Base-by-base conservation (phyloP, 1,140 invertebrate genomes). In the Metaphire vulgaris region DNA sequence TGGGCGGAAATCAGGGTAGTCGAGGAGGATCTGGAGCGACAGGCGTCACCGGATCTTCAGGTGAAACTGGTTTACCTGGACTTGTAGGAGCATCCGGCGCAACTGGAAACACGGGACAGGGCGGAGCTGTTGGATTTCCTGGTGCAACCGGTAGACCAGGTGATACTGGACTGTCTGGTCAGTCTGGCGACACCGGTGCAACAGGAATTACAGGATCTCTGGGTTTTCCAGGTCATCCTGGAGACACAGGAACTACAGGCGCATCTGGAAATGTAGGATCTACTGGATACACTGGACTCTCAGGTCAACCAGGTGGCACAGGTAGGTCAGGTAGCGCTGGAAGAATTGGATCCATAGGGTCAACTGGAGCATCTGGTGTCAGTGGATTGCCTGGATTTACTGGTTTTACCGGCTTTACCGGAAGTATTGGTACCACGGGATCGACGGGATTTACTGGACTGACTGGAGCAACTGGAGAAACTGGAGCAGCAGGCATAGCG, bases 261-360 rank as follows among this genome's bases (percentile, higher is more conserved):
- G 28, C 72, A 21, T 34, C 32, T 16, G 72, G 72, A 33, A 56
- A 26, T 33, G 68, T 28, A 65, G 76, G 76, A 41, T 29, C 26
- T 28, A 71, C 32, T 26, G 76, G 76, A 64, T 65, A 26, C 26
- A n/a, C 32, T 64, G 41, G 41, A 6, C 73, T 41, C 6, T 30
- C 71, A 26, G 76, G 76, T 15, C 71, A 92, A 92, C 28, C 89
- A 90, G 32, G 87, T 89, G 31, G 67, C 15, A 65, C 74, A 70
- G 92, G 93, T 72, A 88, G 91, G 2, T 87, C 92, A 80, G 92
- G 74, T 65, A 21, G 16, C 16, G 29, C 41, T 31, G 74, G 74
- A 21, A 33, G 33, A 16, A 26, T 56, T 30, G 74, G 74, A 21
- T 21, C 41, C 6, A 12, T 21, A 12, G 41, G 41, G 41, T 56